Conservation (phyloP, 2,113 vertebrate genomes). For the Corvus hawaiiensis region DNA sequence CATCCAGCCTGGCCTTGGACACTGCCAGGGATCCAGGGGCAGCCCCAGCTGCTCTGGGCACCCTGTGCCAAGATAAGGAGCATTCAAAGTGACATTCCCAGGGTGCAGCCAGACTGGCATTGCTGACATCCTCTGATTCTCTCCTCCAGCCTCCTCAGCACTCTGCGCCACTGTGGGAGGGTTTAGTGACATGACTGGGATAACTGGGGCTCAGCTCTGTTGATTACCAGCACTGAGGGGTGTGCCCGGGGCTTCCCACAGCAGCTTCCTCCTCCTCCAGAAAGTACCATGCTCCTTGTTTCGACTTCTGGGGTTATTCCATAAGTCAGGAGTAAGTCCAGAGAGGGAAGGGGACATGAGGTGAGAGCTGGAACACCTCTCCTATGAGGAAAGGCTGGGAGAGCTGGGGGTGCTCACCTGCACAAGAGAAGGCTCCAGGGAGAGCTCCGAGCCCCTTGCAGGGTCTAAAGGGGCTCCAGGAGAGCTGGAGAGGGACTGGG, state of each 20-base stretch:
- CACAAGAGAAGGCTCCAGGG: not conserved
- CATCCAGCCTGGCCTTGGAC: accelerated
- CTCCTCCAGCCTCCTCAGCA: not conserved
- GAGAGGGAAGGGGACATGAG: not conserved
- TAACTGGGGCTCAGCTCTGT: not conserved
- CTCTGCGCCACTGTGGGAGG: not conserved
- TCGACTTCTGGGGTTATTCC: not conserved
- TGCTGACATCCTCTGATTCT: no score
- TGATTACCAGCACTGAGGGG: accelerated
- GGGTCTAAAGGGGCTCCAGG: not conserved
- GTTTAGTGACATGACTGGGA: not conserved
- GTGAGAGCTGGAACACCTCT: not conserved
- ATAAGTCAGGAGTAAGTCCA: not conserved
- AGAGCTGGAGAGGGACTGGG: not conserved
- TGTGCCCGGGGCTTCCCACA: not conserved
- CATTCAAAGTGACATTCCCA: not conserved
- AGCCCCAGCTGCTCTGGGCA: not conserved
- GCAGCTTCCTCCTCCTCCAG: not conserved
- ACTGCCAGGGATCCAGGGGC: not conserved
- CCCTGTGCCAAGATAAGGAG: not conserved
- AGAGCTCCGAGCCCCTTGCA: not conserved
- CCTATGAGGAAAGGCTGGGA: not conserved
- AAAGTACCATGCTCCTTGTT: not conserved
- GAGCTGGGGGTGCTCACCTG: not conserved
- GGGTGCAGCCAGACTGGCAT: not conserved